Evolutionary conservation across 2,113 vertebrate species (phyloP).

Genomic region (Gavia stellata): DNA sequence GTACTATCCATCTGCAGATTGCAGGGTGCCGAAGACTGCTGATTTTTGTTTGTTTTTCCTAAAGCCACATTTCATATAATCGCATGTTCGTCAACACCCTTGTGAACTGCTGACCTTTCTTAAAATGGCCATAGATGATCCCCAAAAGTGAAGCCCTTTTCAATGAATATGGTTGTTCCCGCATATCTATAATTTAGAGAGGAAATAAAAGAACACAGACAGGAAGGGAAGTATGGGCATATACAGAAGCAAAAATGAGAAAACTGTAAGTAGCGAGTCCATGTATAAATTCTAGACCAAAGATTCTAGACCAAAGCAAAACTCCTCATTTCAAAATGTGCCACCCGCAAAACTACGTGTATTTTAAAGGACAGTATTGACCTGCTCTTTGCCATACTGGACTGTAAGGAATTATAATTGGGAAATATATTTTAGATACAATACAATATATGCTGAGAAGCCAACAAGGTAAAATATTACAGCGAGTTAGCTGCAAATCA

Average conservation of each 20-base stretch:
- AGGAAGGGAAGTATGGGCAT: neutral
- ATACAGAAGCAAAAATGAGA: neutral
- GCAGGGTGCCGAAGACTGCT: neutral
- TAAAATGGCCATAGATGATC: neutral
- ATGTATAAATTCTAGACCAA: neutral
- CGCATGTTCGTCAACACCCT: neutral
- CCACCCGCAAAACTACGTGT: neutral
- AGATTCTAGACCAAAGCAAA: neutral
- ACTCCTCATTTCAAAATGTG: neutral
- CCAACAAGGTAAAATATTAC: neutral
- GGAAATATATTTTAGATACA: neutral
- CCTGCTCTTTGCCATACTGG: neutral
- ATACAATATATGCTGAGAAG: neutral
- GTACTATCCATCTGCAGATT: neutral
- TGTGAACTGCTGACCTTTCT: neutral
- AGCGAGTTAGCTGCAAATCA: neutral
- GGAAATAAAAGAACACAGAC: neutral
- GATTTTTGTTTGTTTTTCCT: neutral
- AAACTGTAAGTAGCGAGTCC: neutral
- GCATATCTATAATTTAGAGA: neutral
- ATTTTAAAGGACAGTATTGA: neutral
- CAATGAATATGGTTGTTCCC: neutral
- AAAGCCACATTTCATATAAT: neutral
- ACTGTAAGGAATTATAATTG: neutral
- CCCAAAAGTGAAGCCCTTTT: neutral